Evolutionary conservation across 2,113 vertebrate genomes (phyloP).

Genomic region (Siniperca knerii): DNA sequence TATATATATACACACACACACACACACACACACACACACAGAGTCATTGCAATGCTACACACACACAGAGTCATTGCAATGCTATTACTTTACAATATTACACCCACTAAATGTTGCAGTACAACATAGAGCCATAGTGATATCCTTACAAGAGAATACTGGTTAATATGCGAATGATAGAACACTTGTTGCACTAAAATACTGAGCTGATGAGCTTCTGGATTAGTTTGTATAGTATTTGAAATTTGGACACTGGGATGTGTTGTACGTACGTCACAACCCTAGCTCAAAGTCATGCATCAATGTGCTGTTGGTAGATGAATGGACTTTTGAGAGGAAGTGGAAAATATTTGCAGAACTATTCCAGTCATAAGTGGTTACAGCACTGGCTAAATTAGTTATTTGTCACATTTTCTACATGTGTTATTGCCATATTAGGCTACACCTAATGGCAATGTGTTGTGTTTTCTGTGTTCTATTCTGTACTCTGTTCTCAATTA

Average conservation of each 20-base stretch:
- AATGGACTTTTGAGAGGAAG: constrained; percentile 53
- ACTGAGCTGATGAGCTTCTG: neutral
- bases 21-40: no score
- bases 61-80: neutral
- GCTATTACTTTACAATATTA: neutral
- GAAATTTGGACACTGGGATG: neutral
- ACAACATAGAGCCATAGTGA: no score
- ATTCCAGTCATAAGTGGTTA: constrained; percentile 57
- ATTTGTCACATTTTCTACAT: constrained; percentile 42
- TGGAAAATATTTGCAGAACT: constrained; percentile 59
- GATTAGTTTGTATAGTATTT: neutral
- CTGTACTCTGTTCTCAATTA: constrained; percentile 42
- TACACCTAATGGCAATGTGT: constrained; percentile 14
- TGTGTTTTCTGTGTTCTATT: constrained; percentile 24
- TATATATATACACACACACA: no score
- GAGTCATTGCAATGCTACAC: no score
- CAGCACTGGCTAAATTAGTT: constrained; percentile 41
- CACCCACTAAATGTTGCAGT: neutral
- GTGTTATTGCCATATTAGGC: constrained; percentile 32
- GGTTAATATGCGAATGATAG: neutral
- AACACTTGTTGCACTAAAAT: neutral
- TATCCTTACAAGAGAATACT: neutral
- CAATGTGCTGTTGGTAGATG: constrained; percentile 8
- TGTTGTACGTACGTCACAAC: neutral
- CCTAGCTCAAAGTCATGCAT: constrained; percentile 23